Evolutionary conservation across 2,113 vertebrate species (phyloP).

Genomic region (Pelvicachromis taeniatus): DNA sequence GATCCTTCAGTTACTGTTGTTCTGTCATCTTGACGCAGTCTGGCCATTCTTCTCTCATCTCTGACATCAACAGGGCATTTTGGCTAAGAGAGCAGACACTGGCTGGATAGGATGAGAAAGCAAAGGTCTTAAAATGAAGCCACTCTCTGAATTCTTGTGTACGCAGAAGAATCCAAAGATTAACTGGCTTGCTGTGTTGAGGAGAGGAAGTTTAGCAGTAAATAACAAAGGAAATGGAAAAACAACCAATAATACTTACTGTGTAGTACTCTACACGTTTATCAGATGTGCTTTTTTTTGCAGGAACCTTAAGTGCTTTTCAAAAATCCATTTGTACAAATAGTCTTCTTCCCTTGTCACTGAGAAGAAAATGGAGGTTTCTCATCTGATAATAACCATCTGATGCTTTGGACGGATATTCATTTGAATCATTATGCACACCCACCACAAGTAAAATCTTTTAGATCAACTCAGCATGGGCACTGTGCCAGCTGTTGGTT

Average conservation of each 20-base stretch:
- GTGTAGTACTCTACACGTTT: not conserved
- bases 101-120: not conserved
- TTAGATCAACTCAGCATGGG: not conserved
- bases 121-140: not conserved
- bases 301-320: not conserved
- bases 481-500: conserved; percentile 15
- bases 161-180: not conserved
- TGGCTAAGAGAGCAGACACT: not conserved
- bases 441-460: not conserved
- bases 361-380: not conserved
- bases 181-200: not conserved
- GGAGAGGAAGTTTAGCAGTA: not conserved
- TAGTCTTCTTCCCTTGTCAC: not conserved
- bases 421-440: conserved; percentile 19
- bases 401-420: not conserved
- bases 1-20: not conserved
- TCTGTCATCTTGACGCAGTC: not conserved
- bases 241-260: not conserved
- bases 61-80: not conserved
- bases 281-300: not conserved
- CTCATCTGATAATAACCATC: not conserved
- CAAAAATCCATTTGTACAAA: not conserved
- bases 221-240: not conserved
- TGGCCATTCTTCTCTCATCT: not conserved
- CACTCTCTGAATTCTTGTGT: not conserved